Base-by-base conservation (phyloP, 2,113 vertebrate species). In the Onychorhynchus coronatus region DNA sequence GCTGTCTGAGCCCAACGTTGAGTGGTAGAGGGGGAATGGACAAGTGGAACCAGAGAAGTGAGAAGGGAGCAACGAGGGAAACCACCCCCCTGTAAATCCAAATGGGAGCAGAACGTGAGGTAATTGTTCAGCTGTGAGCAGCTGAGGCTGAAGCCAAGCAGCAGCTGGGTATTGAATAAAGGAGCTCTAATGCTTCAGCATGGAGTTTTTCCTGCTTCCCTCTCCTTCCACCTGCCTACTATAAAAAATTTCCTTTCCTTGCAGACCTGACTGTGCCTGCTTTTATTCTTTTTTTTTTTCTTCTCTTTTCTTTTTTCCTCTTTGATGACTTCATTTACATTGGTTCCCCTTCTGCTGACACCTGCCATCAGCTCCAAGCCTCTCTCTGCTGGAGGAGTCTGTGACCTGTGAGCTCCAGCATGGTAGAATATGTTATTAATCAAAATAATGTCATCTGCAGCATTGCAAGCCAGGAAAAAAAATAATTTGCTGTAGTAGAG, bases 301-400 rank as follows among this genome's bases (percentile, higher is more conserved):
- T 61, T 25, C 9, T 37, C 39, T 56, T n/a, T 31, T 30, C 52
- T 53, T 62, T 41, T 41, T 41, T 42, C 19, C 37, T 63, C 39
- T 63, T 81, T 73, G 71, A 87, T 80, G 46, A 81, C 86, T 97
- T 91, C 72, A 91, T 97, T 95, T 89, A 66, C 58, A 71, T 30
- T 2, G 4, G 9, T 86, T 84, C n/a, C 56, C 46, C 13, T 7
- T 84, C 67, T 94, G 72, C 72, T 84, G 93, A 91, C 89, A 92
- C 42, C 84, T 95, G 93, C 90, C 88, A 62, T 89, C 90, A 75
- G 49, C 67, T 70, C 52, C 39, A 58, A 90, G 52, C 24, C 16
- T 71, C 42, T 63, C 67, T 78, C 27, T 63, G 52, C 50, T 76
- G 84, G 52, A 56, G 35, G 24, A 49, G 47, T 46, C 65, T 61